A percentile compares a stretch with the other conserved stretches of the same genome.
These are phyloP conservation scores for Capitella teleta DNA, from an alignment of 1,140 invertebrate genomes.

Conservation along the genomic window DNA sequence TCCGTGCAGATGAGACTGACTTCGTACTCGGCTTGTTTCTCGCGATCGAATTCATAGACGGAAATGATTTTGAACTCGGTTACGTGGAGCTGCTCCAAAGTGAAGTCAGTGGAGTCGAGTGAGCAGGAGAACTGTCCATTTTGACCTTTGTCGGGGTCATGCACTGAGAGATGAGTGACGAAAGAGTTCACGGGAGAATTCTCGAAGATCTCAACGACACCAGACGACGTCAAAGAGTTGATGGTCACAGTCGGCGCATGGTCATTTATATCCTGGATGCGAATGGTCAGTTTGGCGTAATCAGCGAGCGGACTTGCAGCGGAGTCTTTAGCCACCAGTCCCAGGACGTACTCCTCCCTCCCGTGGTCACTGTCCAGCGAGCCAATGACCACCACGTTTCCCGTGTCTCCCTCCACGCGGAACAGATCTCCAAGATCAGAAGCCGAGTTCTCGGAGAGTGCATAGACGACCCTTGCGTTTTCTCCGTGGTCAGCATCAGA, in stretches of 20 bases:
- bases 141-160: constrained; percentile 2
- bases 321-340: constrained; percentile 3
- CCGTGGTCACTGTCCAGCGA: constrained; percentile 1
- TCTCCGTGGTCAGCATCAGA: background rate
- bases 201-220: constrained; percentile 4
- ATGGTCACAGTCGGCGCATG: constrained; percentile 7
- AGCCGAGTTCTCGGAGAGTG: background rate
- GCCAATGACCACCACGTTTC: constrained; percentile 12
- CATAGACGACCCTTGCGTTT: background rate
- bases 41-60: background rate
- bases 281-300: constrained; percentile 4
- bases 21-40: background rate
- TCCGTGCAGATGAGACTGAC: constrained; percentile 6
- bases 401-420: background rate
- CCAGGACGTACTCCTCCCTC: constrained; percentile 1
- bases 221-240: background rate
- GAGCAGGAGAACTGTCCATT: constrained; percentile 9
- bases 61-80: constrained; percentile 6
- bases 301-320: background rate
- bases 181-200: constrained; percentile 8
- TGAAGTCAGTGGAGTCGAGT: background rate
- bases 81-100: background rate
- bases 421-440: background rate
- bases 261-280: constrained; percentile 11
- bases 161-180: constrained; percentile 8